Evolutionary conservation across 2,113 vertebrate species (phyloP), one percentile per base, ranked within the genome.

Genomic region (Thalassoma bifasciatum): DNA sequence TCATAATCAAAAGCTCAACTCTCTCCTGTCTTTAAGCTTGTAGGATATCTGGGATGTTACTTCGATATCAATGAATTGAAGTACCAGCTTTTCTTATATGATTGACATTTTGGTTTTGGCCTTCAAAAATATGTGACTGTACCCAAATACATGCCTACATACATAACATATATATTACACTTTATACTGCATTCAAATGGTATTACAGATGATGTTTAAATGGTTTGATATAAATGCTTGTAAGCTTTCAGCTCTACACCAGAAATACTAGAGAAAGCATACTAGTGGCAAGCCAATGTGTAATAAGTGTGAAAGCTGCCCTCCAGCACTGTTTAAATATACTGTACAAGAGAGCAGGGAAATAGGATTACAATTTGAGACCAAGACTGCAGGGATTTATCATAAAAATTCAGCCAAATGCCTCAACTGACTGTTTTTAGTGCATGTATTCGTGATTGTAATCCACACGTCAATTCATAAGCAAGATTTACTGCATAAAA

Each of bases 281-380:
- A 62, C 75, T 84, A 53, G 53, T 53, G 19, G 19, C 24, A 54
- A 50, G 65, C 69, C 72, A 75, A 4, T 22, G 52, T 46, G 49
- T 80, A 59, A 82, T 60, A 52, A 51, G 46, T 81, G 66, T 82
- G 56, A 82, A 82, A 69, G 53, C 77, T 71, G 37, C 61, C 68
- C 78, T 61, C n/a, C 37, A 58, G 72, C 72, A 53, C 24, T 23
- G 57, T 80, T 81, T 58, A 73, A 73, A 79, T 73, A 60, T 52
- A 42, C 26, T 49, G 49, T 38, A 56, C 46, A 3, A 47, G 42
- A 66, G 17, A 46, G 30, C 16, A 58, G 44, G 52, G 36, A 79
- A 75, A 74, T 34, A 4, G 37, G 47, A 68, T 71, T 5, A 44
- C 10, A 21, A 61, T 26, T 10, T 38, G 3, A 13, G 37, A 46